Base-by-base conservation (phyloP, 1,140 invertebrate genomes). In the Ostrea denselamellosa region DNA sequence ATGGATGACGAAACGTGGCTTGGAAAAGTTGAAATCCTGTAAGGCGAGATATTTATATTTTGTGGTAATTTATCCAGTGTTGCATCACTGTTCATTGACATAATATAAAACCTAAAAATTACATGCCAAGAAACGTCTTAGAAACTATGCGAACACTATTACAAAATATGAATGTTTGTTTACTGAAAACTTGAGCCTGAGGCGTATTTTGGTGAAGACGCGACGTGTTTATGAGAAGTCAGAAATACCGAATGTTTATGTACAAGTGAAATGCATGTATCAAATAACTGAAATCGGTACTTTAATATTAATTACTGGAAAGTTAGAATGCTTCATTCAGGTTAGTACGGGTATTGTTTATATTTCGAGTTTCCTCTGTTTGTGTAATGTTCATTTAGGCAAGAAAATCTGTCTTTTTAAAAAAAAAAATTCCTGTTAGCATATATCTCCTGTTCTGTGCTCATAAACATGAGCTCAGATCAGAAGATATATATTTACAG, bases 1-100 rank as follows among this genome's bases (percentile, higher is more conserved):
- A 77, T 77, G 68, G 28, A 34, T 77, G 68, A 77, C 68, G 68
- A 77, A 77, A 77, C 68, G 68, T 77, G 68, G 68, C 68, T 25
- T 56, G 86, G 44, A 71, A 82, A 86, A 82, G n/a, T 82, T 86
- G 86, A 82, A 86, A 86, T 82, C 52, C 14, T 7, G 68, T 77
- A 77, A 62, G 12, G 22, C 34, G 34, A 44, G 34, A 44, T 44
- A 44, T 28, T 28, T 25, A 14, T 77, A 28, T 25, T 25, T 77
- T 34, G 14, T 28, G 68, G 25, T 44, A 77, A 77, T 77, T 77
- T 77, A 10, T 5, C 14, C 8, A 28, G 4, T 28, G 28, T 77
- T 77, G 68, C 68, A 77, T 77, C 68, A 77, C 68, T 2, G 28
- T 17, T 34, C n/a, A n/a, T 62, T 14, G 14, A 62, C n/a, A 14